Evolutionary conservation across 2,797 vertebrate genomes (phyloP), one percentile per base, ranked within the genome.

Genomic region (Triplophysa bombifrons): DNA sequence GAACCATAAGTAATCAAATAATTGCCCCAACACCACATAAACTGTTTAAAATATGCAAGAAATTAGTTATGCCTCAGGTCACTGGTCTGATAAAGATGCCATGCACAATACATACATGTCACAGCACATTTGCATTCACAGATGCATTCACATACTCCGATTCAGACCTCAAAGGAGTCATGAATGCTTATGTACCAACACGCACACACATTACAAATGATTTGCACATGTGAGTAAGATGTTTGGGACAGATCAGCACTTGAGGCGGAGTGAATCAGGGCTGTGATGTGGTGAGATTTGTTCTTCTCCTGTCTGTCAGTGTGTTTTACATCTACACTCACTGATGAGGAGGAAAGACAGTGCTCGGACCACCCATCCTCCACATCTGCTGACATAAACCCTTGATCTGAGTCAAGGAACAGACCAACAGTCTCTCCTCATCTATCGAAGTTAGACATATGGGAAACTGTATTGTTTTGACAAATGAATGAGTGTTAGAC

Each of bases 271-370:
- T 93, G 91, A 92, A 87, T 93, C 91, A 93, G 72, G 83, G 86
- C 83, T 74, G 79, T 88, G 88, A 90, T 91, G 78, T 88, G 88
- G 90, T 91, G 78, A 88, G 89, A 91, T 91, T 86, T 88, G 88
- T 91, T 91, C 89, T 86, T 85, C 85, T 91, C 88, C 84, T 86
- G 91, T 91, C 88, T 90, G 90, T 93, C 92, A 92, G 77, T 68
- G 87, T 85, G 85, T 84, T 88, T 92, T 86, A 87, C 88, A 83
- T 71, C 84, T 80, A 80, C 86, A 86, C 85, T 89, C 85, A 85
- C 76, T 91, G 91, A 93, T 88, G 89, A 87, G 86, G 88, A 88
- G 90, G 87, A 80, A 22, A 51, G 83, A 86, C 85, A 72, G 67
- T 4, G 72, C 76, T 65, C 17, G n/a, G 44, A 34, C 61, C 74